A percentile compares a stretch with the other conserved stretches of the same genome.
phyloP scores from a whole-genome alignment of 2,888 invertebrate genomes.

The Zonitis immaculata region DNA sequence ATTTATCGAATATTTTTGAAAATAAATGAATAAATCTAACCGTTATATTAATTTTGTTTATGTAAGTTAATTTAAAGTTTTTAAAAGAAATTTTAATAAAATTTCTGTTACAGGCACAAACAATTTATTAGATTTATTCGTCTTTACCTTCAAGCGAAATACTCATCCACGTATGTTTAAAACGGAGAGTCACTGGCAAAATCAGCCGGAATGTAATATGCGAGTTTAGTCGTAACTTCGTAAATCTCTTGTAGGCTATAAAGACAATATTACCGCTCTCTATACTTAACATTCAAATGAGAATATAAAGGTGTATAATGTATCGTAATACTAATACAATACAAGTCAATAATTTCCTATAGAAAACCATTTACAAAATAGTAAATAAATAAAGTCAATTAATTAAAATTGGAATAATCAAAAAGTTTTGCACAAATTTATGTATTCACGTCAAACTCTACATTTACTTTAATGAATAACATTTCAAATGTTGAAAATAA shows the following conservation, averaged over 20 bases:
- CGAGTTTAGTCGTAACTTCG: conserved; percentile 42
- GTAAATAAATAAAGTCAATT: conserved; percentile 35
- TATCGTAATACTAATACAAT: conserved; percentile 31
- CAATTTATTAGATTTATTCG: conserved; percentile 25
- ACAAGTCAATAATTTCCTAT: conserved; percentile 33
- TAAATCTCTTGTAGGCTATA: conserved; percentile 46
- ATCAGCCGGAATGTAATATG: conserved; percentile 45
- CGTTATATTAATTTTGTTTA: conserved; percentile 26
- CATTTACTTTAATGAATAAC: conserved; percentile 35
- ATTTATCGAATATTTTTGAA: conserved; percentile 20
- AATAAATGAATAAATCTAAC: conserved; percentile 19
- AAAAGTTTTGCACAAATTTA: too few relatives aligned
- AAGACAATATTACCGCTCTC: conserved; percentile 46
- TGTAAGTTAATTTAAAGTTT: conserved; percentile 33
- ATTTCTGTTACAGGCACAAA: conserved; percentile 23
- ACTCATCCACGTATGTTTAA: conserved; percentile 20
- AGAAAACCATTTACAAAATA: conserved; percentile 24
- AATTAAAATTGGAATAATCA: too few relatives aligned
- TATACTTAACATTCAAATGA: conserved; percentile 33
- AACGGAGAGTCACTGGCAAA: conserved; percentile 26
- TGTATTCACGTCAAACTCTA: conserved; percentile 35
- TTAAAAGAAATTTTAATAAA: conserved; percentile 36
- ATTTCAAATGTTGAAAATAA: conserved; percentile 32
- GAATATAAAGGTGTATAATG: conserved; percentile 38
- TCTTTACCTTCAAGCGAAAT: conserved; percentile 23